Evolutionary conservation across 2,797 vertebrate genomes (phyloP).

Genomic region (Chrosomus eos): DNA sequence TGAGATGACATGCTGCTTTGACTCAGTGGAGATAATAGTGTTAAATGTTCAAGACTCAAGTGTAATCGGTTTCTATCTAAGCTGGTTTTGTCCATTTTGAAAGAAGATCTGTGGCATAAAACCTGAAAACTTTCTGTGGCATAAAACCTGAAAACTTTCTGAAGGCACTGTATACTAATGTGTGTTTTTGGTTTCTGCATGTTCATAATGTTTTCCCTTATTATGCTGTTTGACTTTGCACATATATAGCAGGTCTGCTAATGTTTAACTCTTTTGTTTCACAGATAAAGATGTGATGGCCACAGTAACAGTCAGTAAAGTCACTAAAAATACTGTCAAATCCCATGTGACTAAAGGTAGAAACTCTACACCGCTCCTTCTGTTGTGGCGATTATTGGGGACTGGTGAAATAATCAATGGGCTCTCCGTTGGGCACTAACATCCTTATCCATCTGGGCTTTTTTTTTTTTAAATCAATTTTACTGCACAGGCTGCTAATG

Average conservation of each 20-base stretch:
- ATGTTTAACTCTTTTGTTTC: conserved; percentile 70
- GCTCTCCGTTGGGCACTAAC: conserved; percentile 23
- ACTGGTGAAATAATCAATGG: conserved; percentile 47
- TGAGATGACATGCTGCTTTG: background rate
- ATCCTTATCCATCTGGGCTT: background rate
- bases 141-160: background rate
- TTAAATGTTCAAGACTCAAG: background rate
- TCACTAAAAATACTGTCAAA: conserved; percentile 64
- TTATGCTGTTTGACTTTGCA: background rate
- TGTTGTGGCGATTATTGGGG: conserved; percentile 57
- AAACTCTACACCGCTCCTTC: conserved; percentile 51
- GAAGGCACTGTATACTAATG: background rate
- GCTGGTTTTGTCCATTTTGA: background rate
- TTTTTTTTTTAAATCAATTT: background rate
- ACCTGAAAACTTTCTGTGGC: background rate
- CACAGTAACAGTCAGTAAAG: conserved; percentile 65
- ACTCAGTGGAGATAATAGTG: too few relatives aligned
- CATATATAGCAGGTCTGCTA: conserved; percentile 26
- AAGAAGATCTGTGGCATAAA: background rate
- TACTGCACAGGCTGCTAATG: background rate
- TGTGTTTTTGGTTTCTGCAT: background rate
- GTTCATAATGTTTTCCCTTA: background rate
- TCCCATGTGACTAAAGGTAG: conserved; percentile 74
- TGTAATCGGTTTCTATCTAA: background rate
- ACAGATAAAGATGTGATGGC: conserved; percentile 70